phyloP scores from a whole-genome alignment of 2,113 vertebrate genomes.

The Panurus biarmicus region DNA sequence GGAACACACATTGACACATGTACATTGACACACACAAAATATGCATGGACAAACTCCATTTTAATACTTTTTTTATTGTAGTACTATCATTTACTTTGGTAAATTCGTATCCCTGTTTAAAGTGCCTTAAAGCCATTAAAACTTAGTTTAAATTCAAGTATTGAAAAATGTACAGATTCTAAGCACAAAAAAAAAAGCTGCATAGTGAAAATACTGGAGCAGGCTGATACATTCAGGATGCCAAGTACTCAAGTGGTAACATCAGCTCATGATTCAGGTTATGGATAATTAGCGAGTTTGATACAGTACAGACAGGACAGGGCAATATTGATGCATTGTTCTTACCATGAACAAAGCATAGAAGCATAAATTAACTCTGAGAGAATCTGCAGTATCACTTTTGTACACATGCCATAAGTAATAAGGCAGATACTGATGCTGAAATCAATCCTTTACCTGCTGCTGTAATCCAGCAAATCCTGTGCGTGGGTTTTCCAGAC shows the following conservation, averaged over 20 bases:
- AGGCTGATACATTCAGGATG: constrained; percentile 64
- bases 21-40: constrained; percentile 25
- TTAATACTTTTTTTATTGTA: constrained; percentile 35
- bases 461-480: not conserved
- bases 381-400: not conserved
- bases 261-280: not conserved
- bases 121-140: constrained; percentile 61
- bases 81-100: constrained; percentile 66
- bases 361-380: constrained; percentile 15
- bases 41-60: not conserved
- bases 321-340: not conserved
- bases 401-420: not conserved
- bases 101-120: constrained; percentile 64
- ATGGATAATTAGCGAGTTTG: constrained; percentile 18
- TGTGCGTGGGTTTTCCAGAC: not conserved
- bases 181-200: constrained; percentile 50
- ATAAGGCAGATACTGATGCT: constrained; percentile 34
- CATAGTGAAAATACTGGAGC: constrained; percentile 46
- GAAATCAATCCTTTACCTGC: constrained; percentile 2
- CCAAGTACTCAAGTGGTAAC: constrained; percentile 38
- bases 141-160: constrained; percentile 66
- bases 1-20: too few species aligned
- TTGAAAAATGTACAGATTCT: constrained; percentile 59
- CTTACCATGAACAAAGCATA: not conserved
- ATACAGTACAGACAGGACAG: constrained; percentile 6